Conservation (phyloP, 2,797 vertebrate genomes). For the Lepilemur ruficaudatus region DNA sequence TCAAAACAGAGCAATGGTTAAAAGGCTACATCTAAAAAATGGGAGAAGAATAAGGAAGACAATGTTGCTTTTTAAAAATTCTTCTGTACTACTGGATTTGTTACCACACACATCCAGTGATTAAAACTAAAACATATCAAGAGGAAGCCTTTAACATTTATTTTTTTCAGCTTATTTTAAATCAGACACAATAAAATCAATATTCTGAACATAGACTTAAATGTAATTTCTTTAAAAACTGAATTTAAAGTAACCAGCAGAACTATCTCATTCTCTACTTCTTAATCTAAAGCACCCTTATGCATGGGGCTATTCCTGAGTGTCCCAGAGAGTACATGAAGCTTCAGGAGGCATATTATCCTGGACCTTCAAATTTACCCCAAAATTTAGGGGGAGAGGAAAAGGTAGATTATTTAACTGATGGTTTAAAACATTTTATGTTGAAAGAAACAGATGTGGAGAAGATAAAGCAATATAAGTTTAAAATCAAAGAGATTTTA, state of each 20-base stretch:
- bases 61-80: neutral
- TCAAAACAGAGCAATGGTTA: neutral
- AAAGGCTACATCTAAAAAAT: neutral
- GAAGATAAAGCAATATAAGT: neutral
- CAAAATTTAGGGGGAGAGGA: neutral
- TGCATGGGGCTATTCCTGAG: neutral
- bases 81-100: neutral
- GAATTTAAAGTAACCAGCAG: neutral
- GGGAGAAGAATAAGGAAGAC: neutral
- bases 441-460: neutral
- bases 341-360: neutral
- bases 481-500: slow-evolving; percentile 13
- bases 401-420: slow-evolving; percentile 3
- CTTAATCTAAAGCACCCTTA: neutral
- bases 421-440: slow-evolving; percentile 13
- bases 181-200: slow-evolving; percentile 6
- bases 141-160: neutral
- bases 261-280: neutral
- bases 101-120: neutral
- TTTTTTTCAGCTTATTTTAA: slow-evolving; percentile 11
- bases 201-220: neutral
- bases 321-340: neutral
- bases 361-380: neutral
- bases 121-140: slow-evolving; percentile 12
- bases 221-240: neutral